These are phyloP conservation scores for Drosophila gunungcola DNA, from an alignment of 1,140 invertebrate species.

Conservation along the genomic window DNA sequence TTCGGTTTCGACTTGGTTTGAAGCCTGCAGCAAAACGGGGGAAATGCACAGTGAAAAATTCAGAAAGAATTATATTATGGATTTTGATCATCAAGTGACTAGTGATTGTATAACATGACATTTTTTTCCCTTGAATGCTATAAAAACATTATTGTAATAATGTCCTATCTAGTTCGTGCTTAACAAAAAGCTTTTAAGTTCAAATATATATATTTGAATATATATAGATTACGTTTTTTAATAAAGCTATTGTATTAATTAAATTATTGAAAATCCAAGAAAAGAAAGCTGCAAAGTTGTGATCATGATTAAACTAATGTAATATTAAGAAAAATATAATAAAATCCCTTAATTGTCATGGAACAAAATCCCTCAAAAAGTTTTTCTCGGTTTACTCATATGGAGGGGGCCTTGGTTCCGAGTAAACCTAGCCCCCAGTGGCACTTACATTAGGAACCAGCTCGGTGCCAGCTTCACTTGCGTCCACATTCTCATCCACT, in stretches of 20 bases:
- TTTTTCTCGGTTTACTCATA: constrained; percentile 1
- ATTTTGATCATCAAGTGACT: neutral
- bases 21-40: constrained; percentile 49
- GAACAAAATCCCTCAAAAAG: neutral
- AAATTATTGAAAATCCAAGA: too few relatives aligned
- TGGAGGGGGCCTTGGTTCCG: neutral
- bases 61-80: neutral
- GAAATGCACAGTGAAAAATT: constrained; percentile 1
- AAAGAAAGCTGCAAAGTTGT: too few relatives aligned
- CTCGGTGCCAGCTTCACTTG: constrained; percentile 45
- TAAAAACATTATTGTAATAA: too few relatives aligned
- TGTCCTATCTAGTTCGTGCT: too few relatives aligned
- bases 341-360: neutral
- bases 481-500: constrained; percentile 12
- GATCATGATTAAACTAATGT: too few relatives aligned
- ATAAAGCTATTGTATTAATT: too few relatives aligned
- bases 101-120: too few relatives aligned
- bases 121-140: too few relatives aligned
- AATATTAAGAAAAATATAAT: neutral
- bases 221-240: too few relatives aligned
- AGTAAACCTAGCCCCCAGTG: neutral
- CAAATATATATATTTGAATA: too few relatives aligned
- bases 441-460: constrained; percentile 26
- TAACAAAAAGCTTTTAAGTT: too few relatives aligned
- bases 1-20: constrained; percentile 33